Evolutionary conservation across 2,797 vertebrate species (phyloP).

Genomic region (Ispidina picta): DNA sequence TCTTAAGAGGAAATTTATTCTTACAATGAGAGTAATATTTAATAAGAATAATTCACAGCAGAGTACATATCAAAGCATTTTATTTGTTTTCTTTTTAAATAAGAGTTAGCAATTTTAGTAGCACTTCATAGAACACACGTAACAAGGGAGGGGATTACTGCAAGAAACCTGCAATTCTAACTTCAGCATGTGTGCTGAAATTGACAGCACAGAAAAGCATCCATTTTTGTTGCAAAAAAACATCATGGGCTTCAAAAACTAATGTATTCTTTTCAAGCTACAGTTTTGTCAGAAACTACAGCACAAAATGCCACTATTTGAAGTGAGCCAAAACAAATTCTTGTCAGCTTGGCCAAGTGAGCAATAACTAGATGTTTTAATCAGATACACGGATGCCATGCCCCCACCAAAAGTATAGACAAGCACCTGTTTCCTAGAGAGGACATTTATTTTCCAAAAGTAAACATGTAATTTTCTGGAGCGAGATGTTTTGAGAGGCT

Average conservation of each 20-base stretch:
- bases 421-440: background rate
- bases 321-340: background rate
- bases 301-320: background rate
- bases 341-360: background rate
- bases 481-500: background rate
- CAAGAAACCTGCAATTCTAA: background rate
- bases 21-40: background rate
- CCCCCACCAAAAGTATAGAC: background rate
- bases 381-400: background rate
- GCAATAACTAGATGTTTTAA: background rate
- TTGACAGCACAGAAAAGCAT: background rate
- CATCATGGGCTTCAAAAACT: background rate
- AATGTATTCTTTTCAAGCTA: background rate
- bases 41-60: background rate
- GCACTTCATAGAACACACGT: background rate
- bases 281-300: background rate
- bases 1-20: background rate
- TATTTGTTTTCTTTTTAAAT: background rate
- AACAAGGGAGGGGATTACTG: background rate
- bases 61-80: background rate
- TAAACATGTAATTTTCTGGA: background rate
- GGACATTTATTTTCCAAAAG: background rate
- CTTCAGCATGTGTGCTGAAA: background rate
- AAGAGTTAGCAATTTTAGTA: background rate
- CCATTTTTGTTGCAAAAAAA: background rate